Percentiles rank a stretch among this genome's conserved stretches.
These are phyloP conservation scores for Drosophila persimilis DNA, from an alignment of 1,140 invertebrate species.

Conservation along the genomic window DNA sequence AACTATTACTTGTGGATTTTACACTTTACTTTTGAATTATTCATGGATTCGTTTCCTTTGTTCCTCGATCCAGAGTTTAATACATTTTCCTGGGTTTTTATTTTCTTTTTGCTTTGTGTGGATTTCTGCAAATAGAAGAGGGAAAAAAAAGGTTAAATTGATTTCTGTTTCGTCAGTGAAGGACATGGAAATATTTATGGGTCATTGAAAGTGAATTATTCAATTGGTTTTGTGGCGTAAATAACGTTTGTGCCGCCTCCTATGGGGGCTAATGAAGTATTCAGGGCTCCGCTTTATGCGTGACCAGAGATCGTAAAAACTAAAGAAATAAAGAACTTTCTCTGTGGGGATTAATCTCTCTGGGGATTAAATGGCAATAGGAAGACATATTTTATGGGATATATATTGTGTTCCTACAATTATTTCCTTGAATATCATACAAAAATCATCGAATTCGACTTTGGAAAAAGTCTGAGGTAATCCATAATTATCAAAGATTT, in stretches of 20 bases:
- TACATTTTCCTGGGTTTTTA: slow-evolving; percentile 32
- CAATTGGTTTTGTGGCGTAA: slow-evolving; percentile 13
- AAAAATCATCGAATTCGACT: too few species aligned
- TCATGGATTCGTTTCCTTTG: slow-evolving; percentile 42
- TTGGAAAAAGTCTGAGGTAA: too few species aligned
- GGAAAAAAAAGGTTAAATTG: slow-evolving; percentile 28
- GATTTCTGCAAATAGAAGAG: slow-evolving; percentile 32
- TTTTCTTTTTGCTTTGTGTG: background rate
- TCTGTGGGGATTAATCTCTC: background rate
- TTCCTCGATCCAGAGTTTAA: slow-evolving; percentile 17
- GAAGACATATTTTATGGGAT: too few species aligned
- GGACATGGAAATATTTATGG: slow-evolving; percentile 36
- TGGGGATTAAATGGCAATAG: too few species aligned
- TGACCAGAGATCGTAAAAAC: background rate
- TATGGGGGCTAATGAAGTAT: slow-evolving; percentile 21
- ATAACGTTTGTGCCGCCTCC: slow-evolving; percentile 6
- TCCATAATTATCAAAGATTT: too few species aligned
- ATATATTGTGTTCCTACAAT: too few species aligned
- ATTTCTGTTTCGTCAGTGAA: slow-evolving; percentile 36
- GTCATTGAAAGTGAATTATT: slow-evolving; percentile 47
- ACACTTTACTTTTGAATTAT: slow-evolving; percentile 50
- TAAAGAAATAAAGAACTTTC: background rate
- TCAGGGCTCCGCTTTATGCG: slow-evolving; percentile 4
- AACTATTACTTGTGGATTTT: slow-evolving; percentile 49
- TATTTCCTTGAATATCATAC: background rate